Base-by-base conservation (phyloP, 1,140 invertebrate species). In the Linepithema humile region DNA sequence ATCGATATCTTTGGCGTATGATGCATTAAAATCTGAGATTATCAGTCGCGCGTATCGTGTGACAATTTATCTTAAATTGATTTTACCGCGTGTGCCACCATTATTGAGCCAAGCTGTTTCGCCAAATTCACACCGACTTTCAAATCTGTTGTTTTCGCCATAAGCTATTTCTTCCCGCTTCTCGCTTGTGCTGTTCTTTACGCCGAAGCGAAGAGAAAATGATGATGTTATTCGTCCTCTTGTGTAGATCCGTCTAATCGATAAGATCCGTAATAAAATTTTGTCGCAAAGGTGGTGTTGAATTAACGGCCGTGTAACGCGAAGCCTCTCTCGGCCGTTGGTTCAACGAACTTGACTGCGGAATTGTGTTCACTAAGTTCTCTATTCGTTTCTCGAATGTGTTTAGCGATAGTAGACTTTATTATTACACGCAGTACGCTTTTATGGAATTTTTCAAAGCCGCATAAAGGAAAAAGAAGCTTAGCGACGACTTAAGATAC, bases 301-400 rank as follows among this genome's bases (percentile, higher is more conserved):
- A 88, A 86, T 84, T 60, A 69, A 88, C 80, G 65, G 50, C 59
- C 74, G 85, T 53, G 62, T 73, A 69, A 82, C 69, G 60, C 69
- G 45, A 45, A 38, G 40, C 57, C 57, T 84, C 48, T 10, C 35
- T 43, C 72, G 53, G 73, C 59, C 80, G 77, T 86, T 83, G 57
- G 65, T 86, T 86, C 74, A 80, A 84, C 65, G 86, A 65, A 60
- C 57, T 77, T 77, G 84, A 83, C 84, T 86, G 78, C 85, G 80
- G 80, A 87, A 87, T 86, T 87, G 86, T 87, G 84, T 87, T 86
- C 84, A 83, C 53, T 70, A 59, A 77, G 85, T 77, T 85, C 69
- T 85, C 75, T 77, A 53, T 38, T 67, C 43, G 60, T 78, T 69
- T 78, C 74, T 78, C 72, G 40, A 57, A 73, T 38, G 45, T n/a